Base-by-base conservation (phyloP, 2,888 invertebrate species). In the Andrena fulva region DNA sequence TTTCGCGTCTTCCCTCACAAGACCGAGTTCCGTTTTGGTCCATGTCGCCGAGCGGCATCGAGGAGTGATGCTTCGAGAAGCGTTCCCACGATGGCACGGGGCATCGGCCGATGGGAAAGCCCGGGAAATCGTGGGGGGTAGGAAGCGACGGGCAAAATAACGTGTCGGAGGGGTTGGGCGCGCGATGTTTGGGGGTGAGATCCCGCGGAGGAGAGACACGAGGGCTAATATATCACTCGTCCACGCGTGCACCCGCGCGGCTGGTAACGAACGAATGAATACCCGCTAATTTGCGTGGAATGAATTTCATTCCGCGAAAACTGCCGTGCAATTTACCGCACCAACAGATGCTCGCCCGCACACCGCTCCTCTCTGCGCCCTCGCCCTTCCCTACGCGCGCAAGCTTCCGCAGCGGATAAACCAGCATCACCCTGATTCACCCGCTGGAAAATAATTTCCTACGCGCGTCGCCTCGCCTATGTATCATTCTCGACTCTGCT, bases 271-370 rank as follows among this genome's bases (percentile, higher is more conserved):
- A 77, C 84, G 77, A 81, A 81, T 81, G 83, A 86, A 85, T 86
- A 71, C 76, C 70, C 74, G 70, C 77, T 87, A 87, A 87, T 87
- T 87, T 85, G 82, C 80, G 86, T 82, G 80, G 85, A 87, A 87
- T 82, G 80, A 80, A 87, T 87, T 87, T 84, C 80, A 87, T 84
- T 86, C 85, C 75, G 81, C 68, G 80, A 84, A 87, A 86, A 86
- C 82, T 71, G 75, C 66, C 70, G 62, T 67, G 59, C 79, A 76
- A 79, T 77, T 79, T 79, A 76, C 64, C 71, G 69, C 70, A 59
- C 77, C 54, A 69, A 80, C 62, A 59, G 74, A 73, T 73, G 73
- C 64, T 56, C 67, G 35, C 50, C 31, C 24, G 35, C 6, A 20
- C 35, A 20, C 60, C 31, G 2, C 59, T 59, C 31, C 35, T 20